Base-by-base conservation (phyloP, 2,888 invertebrate genomes). In the Drosophila bunnanda region DNA sequence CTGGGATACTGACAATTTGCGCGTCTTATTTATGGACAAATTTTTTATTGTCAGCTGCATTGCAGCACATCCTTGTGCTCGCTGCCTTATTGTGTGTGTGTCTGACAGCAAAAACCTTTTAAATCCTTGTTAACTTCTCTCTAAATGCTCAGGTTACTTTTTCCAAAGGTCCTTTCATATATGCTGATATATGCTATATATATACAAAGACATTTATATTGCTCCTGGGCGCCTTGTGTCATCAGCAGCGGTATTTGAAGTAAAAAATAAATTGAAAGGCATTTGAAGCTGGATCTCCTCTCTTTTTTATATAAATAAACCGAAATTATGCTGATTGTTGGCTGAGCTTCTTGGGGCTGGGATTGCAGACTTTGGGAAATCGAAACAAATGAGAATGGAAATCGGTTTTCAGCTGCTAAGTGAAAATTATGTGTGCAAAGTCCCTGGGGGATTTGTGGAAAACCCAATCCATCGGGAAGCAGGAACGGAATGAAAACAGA, bases 41-140 rank as follows among this genome's bases (percentile, higher is more conserved):
- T 48, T 73, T 81, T 77, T 77, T 78, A 81, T 87, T 87, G 82
- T 87, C 82, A 79, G 68, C 36, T 76, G 68, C 82, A 76, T 75
- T 73, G 73, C 69, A 67, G 58, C 53, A 65, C 67, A 50, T 68
- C 72, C 71, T 65, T 70, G 53, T 64, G 32, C 39, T 54, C 22
- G 28, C 28, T 28, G 39, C 17, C 67, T 55, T 53, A 59, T 58
- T 64, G 65, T 70, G 74, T 79, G 88, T 80, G 88, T 66, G 74
- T 71, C 78, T 89, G 90, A 89, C 89, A 89, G 80, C 66, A 67
- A 84, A 90, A 89, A 89, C 87, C 90, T 90, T 89, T 89, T 89
- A 89, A 88, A 90, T 90, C 87, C 90, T 81, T 89, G 89, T 89
- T 89, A 89, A 90, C 82, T 89, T 89, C 81, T 76, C 83, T 76